Conservation (phyloP, 2,888 invertebrate species). For the Trissonchulus sp. region DNA sequence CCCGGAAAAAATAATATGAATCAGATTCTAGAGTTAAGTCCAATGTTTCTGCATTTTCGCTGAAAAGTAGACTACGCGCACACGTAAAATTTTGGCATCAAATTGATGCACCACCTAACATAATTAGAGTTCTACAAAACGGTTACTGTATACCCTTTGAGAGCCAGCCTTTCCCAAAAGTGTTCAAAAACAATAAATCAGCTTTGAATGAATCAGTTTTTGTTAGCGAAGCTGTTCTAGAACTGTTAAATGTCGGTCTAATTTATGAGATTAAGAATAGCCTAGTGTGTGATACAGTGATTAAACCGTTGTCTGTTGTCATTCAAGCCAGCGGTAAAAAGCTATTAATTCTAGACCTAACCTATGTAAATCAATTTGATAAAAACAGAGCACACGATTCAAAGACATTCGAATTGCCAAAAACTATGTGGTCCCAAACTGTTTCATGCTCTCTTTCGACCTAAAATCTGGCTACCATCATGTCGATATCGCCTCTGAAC, state of each 20-base stretch:
- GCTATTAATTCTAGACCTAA: conserved; percentile 3
- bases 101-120: too few species aligned
- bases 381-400: neutral
- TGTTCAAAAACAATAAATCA: too few species aligned
- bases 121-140: too few species aligned
- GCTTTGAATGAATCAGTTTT: neutral
- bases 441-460: conserved; percentile 25
- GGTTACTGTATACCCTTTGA: too few species aligned
- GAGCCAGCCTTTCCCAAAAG: too few species aligned
- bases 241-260: neutral
- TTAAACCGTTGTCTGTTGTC: conserved; percentile 8
- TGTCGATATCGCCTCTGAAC: neutral
- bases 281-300: too few species aligned
- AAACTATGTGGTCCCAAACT: neutral
- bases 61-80: too few species aligned
- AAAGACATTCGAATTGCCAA: neutral
- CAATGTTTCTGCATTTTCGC: too few species aligned
- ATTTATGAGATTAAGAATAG: neutral
- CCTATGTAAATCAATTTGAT: neutral
- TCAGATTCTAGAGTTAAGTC: too few species aligned
- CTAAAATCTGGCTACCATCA: conserved; percentile 27
- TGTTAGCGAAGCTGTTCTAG: neutral
- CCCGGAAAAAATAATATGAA: too few species aligned
- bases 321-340: neutral
- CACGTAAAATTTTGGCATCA: too few species aligned